Percentiles rank a stretch among this genome's conserved stretches.
phyloP scores from a whole-genome alignment of 2,888 invertebrate genomes.

The Epistrophella euchroma region DNA sequence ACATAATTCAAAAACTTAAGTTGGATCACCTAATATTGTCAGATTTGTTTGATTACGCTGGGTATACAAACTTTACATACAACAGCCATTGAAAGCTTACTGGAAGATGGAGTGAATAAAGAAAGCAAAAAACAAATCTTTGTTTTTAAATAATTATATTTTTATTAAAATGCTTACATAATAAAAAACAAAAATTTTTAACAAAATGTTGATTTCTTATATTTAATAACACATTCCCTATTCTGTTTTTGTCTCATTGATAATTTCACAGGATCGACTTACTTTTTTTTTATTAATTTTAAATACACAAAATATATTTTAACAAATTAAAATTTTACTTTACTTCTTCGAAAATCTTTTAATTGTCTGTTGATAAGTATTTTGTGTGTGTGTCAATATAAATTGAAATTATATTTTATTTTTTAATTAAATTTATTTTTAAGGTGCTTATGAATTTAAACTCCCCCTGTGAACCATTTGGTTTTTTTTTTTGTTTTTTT shows the following conservation, averaged over 20 bases:
- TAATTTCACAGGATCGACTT: constrained; percentile 7
- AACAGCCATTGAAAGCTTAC: no score
- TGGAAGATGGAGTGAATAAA: no score
- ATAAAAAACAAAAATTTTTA: constrained; percentile 42
- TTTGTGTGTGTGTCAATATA: constrained; percentile 30
- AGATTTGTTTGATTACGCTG: no score
- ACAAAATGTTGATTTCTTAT: constrained; percentile 44
- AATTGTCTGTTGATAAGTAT: constrained; percentile 37
- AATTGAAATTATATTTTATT: constrained; percentile 23
- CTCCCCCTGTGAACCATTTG: constrained; percentile 40
- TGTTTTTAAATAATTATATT: constrained; percentile 6
- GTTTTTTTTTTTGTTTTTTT: not conserved
- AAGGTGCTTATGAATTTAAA: constrained; percentile 65
- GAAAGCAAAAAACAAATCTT: not conserved
- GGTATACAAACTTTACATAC: no score
- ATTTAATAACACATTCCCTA: constrained; percentile 39
- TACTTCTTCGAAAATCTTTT: constrained; percentile 20
- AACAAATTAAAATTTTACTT: constrained; percentile 8
- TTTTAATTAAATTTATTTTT: constrained; percentile 53
- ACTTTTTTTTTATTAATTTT: not conserved
- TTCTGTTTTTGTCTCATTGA: constrained; percentile 3
- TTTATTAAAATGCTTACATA: constrained; percentile 54
- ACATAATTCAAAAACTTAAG: no score
- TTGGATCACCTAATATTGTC: no score
- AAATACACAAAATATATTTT: constrained; percentile 14